Evolutionary conservation across 2,888 invertebrate species (phyloP).

Genomic region (Diplazon laetatorius): DNA sequence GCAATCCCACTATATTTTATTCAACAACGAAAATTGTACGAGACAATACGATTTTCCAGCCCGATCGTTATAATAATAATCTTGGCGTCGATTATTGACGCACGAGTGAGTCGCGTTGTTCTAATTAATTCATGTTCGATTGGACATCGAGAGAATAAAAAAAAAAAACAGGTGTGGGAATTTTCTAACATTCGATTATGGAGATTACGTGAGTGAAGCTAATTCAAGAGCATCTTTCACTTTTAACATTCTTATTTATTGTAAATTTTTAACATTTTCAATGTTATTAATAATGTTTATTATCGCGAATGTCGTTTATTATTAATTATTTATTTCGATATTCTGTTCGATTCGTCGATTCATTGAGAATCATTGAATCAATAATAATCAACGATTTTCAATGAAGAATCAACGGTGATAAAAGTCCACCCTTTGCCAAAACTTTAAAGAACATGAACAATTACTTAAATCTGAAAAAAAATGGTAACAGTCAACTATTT

Average conservation of each 20-base stretch:
- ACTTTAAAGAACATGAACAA: no score
- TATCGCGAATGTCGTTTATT: background rate
- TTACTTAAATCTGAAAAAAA: no score
- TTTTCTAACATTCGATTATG: slow-evolving; percentile 50
- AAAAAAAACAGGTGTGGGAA: background rate
- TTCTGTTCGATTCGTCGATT: no score
- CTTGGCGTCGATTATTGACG: slow-evolving; percentile 8
- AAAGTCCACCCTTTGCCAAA: no score
- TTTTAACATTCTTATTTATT: no score
- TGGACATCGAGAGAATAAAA: background rate
- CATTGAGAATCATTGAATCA: no score
- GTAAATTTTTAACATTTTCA: no score
- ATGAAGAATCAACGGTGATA: no score
- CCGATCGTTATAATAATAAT: slow-evolving; percentile 24
- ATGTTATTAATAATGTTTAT: no score
- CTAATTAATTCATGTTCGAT: slow-evolving; percentile 49
- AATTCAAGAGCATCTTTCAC: slow-evolving; percentile 61
- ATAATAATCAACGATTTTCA: no score
- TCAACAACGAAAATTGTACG: slow-evolving; percentile 20
- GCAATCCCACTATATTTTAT: slow-evolving; percentile 22
- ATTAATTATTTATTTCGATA: background rate
- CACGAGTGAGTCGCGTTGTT: background rate
- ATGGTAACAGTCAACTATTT: no score
- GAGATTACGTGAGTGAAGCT: slow-evolving; percentile 57
- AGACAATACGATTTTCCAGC: slow-evolving; percentile 3